phyloP scores from a whole-genome alignment of 2,888 invertebrate species.

The Neria commutata region DNA sequence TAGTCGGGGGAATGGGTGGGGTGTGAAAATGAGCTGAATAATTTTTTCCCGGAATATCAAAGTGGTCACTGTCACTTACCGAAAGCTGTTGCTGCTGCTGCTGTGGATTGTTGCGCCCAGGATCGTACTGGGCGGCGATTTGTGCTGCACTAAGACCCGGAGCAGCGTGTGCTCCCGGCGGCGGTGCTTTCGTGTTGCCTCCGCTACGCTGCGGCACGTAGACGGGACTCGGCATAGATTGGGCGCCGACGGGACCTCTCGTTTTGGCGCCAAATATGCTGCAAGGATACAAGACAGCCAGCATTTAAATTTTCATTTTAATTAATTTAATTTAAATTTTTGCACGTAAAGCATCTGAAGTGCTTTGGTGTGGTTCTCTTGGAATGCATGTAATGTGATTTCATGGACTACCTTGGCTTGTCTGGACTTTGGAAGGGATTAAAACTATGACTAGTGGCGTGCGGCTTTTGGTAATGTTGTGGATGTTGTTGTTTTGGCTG shows the following conservation, averaged over 20 bases:
- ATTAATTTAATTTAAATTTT: constrained; percentile 12
- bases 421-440: constrained; percentile 55
- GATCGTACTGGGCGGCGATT: constrained; percentile 59
- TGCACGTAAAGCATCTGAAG: constrained; percentile 14
- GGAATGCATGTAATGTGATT: no score
- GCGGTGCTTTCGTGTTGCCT: constrained; percentile 18
- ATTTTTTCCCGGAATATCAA: not conserved
- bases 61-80: constrained; percentile 36
- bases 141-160: constrained; percentile 40
- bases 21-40: not conserved
- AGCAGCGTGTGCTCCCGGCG: constrained; percentile 5
- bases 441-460: constrained; percentile 58
- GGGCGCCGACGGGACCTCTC: constrained; percentile 35
- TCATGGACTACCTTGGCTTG: constrained; percentile 52
- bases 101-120: constrained; percentile 45
- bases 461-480: constrained; percentile 45
- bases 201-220: constrained; percentile 43
- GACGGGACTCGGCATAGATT: constrained; percentile 47
- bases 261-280: constrained; percentile 21
- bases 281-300: not conserved
- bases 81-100: constrained; percentile 38
- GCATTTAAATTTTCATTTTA: not conserved
- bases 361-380: constrained; percentile 2
- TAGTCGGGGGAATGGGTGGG: no score
- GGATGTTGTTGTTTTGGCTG: constrained; percentile 40